A percentile compares a stretch with the other conserved stretches of the same genome.
phyloP scores from a whole-genome alignment of 1,140 invertebrate genomes.

The Batillaria attramentaria region DNA sequence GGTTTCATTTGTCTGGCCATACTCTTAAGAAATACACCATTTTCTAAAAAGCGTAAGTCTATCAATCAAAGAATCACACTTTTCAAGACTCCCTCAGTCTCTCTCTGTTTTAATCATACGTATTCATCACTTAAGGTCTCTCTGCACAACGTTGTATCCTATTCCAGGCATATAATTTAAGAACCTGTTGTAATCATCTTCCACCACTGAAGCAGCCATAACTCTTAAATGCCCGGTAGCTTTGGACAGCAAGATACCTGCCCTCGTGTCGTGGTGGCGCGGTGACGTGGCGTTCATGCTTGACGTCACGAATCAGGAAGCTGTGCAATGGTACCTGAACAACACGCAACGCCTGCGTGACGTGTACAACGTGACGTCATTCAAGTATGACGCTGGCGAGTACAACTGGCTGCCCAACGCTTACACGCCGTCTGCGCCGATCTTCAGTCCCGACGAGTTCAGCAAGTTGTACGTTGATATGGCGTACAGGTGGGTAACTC shows the following conservation, averaged over 20 bases:
- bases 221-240: no score
- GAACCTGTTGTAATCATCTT: no score
- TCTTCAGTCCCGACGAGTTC: constrained; percentile 38
- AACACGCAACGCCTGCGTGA: constrained; percentile 77
- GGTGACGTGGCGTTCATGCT: constrained; percentile 74
- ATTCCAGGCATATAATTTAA: no score
- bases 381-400: constrained; percentile 96
- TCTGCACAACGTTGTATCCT: no score
- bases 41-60: no score
- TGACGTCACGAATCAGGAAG: constrained; percentile 64
- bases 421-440: constrained; percentile 52
- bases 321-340: constrained; percentile 81
- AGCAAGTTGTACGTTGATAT: constrained; percentile 38
- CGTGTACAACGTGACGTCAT: constrained; percentile 80
- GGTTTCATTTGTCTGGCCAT: no score
- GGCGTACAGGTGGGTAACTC: constrained; percentile 29
- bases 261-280: constrained; percentile 88
- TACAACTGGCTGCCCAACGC: constrained; percentile 83
- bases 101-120: no score
- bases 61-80: no score
- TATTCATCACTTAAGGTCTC: no score
- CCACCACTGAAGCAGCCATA: no score
- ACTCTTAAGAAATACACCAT: no score
- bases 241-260: constrained; percentile 71
- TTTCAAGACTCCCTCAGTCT: no score